A percentile compares a stretch with the other conserved stretches of the same genome.
Conservation (phyloP, 2,797 vertebrate genomes). For the Pelodytes ibericus region DNA sequence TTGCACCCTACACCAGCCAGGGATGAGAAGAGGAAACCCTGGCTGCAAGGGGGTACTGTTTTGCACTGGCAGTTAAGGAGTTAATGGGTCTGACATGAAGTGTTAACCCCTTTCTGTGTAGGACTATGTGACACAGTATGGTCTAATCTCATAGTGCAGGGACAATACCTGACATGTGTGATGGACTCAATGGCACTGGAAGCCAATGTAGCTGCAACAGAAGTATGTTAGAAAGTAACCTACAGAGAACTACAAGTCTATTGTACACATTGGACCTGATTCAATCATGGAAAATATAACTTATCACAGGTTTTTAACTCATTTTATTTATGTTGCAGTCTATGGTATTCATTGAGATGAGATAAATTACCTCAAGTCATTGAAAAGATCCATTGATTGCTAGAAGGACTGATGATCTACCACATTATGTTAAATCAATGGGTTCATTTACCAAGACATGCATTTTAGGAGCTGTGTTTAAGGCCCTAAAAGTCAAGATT, state of each 20-base stretch:
- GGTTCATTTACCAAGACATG: too few species aligned
- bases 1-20: conserved; percentile 19
- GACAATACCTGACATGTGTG: not conserved
- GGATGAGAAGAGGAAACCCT: conserved; percentile 2
- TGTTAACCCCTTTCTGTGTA: conserved; percentile 34
- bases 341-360: too few species aligned
- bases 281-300: too few species aligned
- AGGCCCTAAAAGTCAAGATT: too few species aligned
- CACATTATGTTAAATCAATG: too few species aligned
- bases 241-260: not conserved
- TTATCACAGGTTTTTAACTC: too few species aligned
- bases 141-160: conserved; percentile 19
- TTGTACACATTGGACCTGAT: too few species aligned
- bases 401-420: too few species aligned
- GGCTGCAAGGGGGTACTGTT: conserved; percentile 3
- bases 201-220: not conserved
- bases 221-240: not conserved
- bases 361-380: too few species aligned
- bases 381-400: too few species aligned
- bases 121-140: conserved; percentile 17
- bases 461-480: too few species aligned
- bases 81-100: conserved; percentile 28
- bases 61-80: conserved; percentile 17
- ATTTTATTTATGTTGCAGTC: too few species aligned
- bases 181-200: not conserved